phyloP scores from a whole-genome alignment of 64 coral and sea anemone genomes.

The Astreopora myriophthalma region DNA sequence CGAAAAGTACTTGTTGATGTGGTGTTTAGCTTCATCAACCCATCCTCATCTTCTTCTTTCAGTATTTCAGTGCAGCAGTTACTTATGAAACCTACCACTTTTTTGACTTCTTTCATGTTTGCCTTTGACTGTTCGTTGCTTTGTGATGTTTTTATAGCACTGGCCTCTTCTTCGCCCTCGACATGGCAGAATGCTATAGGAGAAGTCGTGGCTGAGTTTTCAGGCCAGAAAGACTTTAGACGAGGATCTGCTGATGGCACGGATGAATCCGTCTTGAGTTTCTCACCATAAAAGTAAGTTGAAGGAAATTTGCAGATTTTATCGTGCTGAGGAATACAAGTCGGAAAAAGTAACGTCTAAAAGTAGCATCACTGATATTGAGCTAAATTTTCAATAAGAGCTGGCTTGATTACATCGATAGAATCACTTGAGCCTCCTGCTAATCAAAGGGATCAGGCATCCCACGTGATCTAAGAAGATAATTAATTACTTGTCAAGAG shows the following conservation, averaged over 20 bases:
- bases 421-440: no score
- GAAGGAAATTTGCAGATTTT: slow-evolving; percentile 84
- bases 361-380: no score
- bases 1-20: no score
- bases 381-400: no score
- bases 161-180: slow-evolving; percentile 73
- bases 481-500: no score
- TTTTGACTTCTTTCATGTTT: slow-evolving; percentile 74
- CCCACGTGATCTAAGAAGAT: no score
- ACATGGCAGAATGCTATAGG: slow-evolving; percentile 79
- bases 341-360: not conserved
- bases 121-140: slow-evolving; percentile 75
- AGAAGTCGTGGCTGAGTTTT: not conserved
- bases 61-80: no score
- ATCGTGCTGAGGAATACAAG: slow-evolving; percentile 44
- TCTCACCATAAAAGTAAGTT: slow-evolving; percentile 56
- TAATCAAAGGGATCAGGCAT: no score
- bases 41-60: no score
- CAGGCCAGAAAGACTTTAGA: slow-evolving; percentile 73
- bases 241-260: slow-evolving; percentile 20
- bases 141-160: slow-evolving; percentile 55
- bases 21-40: no score
- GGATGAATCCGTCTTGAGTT: slow-evolving; percentile 28
- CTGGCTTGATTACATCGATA: no score
- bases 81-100: slow-evolving; percentile 61